Evolutionary conservation across 2,888 invertebrate species (phyloP), one percentile per base, ranked within the genome.

Genomic region (Synergus umbraculus): DNA sequence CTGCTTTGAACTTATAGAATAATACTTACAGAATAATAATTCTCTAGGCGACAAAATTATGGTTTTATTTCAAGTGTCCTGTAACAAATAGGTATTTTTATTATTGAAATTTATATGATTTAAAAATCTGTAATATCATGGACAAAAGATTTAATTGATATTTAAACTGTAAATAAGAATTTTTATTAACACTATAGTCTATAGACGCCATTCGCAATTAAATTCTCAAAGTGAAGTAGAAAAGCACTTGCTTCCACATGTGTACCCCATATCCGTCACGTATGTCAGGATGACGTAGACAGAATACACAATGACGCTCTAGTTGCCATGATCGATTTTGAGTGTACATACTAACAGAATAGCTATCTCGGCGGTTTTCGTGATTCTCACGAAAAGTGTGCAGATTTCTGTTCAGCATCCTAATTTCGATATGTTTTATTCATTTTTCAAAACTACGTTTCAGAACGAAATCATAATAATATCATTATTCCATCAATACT

Each of bases 271-370:
- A 73, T 73, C 22, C 54, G 54, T 73, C 73, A 73, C 73, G 54
- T 67, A 46, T 46, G 22, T 67, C 54, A 54, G 29, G 49, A 49
- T 69, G 69, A 49, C 37, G 37, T 54, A 73, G 37, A 37, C 37
- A 73, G 73, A 73, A 73, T 73, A 54, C 49, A 54, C 15, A 73
- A 69, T 69, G 46, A 69, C 22, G 73, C 73, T 73, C 73, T 49
- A 73, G 73, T 73, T 73, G 54, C 29, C 49, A 54, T 37, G n/a
- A 73, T 73, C 73, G 54, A 73, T 73, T 73, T 37, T 54, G n/a
- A 73, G 54, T 15, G 15, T 37, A 29, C 29, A 29, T 29, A 54
- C 37, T 41, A 49, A 73, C 73, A 54, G 73, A 73, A 73, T 22
- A n/a, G 37, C 37, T 54, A 54, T 73, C 60, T 18, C 22, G 12